These are phyloP conservation scores for Rhynchophorus ferrugineus DNA, from an alignment of 1,140 invertebrate species.

Conservation along the genomic window DNA sequence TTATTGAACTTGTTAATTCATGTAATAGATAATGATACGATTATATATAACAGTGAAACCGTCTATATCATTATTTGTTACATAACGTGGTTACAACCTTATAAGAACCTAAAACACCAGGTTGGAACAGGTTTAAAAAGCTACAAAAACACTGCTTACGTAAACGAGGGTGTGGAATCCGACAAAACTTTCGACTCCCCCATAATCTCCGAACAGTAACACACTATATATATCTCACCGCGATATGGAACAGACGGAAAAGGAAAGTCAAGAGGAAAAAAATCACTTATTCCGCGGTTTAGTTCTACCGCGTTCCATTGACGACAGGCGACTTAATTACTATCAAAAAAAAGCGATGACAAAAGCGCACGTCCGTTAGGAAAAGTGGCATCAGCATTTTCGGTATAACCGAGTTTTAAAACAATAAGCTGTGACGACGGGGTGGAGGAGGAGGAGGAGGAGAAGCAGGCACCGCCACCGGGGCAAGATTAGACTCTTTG, in stretches of 20 bases:
- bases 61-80: no score
- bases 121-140: no score
- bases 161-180: neutral
- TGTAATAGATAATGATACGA: no score
- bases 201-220: neutral
- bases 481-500: no score
- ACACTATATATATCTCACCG: no score
- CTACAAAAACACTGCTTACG: neutral
- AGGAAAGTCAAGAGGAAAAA: neutral
- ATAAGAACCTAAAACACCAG: no score
- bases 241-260: no score
- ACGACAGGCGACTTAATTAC: constrained; percentile 9
- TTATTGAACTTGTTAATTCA: no score
- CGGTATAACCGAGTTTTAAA: constrained; percentile 14
- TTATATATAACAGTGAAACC: no score
- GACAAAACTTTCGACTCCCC: neutral
- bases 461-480: no score
- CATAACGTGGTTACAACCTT: no score
- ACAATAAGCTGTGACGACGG: no score
- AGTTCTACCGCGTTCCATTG: constrained; percentile 9
- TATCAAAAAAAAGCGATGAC: constrained; percentile 22
- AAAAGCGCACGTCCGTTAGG: constrained; percentile 18
- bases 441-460: neutral
- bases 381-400: constrained; percentile 19
- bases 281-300: constrained; percentile 5